These are phyloP conservation scores for Podilymbus podiceps DNA, from an alignment of 2,113 vertebrate genomes.

Conservation along the genomic window DNA sequence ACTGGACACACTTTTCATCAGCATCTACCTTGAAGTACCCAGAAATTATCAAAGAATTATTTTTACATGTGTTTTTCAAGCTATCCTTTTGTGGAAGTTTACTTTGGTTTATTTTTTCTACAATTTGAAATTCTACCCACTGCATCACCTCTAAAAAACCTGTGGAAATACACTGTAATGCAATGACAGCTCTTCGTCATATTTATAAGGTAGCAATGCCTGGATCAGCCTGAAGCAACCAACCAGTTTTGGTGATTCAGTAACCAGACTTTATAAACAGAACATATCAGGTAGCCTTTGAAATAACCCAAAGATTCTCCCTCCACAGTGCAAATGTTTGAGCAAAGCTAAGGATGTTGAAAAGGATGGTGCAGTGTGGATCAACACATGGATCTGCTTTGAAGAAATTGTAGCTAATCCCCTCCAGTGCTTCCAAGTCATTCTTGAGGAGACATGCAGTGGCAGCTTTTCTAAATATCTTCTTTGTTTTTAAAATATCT, in stretches of 20 bases:
- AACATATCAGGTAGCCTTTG: background rate
- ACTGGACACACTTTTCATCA: background rate
- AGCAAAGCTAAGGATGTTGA: background rate
- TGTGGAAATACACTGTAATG: background rate
- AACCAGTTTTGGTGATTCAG: background rate
- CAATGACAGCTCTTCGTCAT: background rate
- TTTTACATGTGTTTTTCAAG: background rate
- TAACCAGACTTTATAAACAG: background rate
- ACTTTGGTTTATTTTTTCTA: background rate
- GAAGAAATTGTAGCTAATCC: background rate
- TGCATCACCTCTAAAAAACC: background rate
- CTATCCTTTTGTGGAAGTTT: background rate
- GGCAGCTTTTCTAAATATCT: background rate
- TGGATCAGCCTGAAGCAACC: background rate
- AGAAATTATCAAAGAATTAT: background rate
- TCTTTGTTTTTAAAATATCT: background rate
- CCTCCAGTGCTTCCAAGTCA: background rate
- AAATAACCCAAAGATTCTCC: background rate
- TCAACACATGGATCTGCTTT: background rate
- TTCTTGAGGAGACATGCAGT: background rate
- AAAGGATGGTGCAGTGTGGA: background rate
- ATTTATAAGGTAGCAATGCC: background rate
- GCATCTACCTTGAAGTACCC: background rate
- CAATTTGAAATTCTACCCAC: background rate
- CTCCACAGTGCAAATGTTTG: background rate